Conservation (phyloP, 1,140 invertebrate species). For the Harpegnathos saltator region DNA sequence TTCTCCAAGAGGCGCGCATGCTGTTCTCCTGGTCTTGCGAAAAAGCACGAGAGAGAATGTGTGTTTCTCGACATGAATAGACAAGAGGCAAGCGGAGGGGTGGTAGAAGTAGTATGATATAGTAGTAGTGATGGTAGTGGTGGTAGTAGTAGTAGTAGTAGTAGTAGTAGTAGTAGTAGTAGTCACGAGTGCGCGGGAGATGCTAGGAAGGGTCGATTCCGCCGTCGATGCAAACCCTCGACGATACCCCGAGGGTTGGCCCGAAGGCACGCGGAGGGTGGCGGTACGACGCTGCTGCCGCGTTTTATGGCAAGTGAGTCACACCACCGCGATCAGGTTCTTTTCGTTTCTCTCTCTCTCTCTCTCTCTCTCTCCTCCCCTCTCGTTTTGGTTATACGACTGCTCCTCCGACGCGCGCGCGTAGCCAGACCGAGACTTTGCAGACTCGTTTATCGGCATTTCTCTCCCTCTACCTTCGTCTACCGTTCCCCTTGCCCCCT, state of each 20-base stretch:
- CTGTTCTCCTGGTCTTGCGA: too few relatives aligned
- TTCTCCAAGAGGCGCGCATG: neutral
- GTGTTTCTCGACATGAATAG: neutral
- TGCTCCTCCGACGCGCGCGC: slow-evolving; percentile 23
- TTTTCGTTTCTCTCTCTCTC: neutral
- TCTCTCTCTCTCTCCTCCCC: neutral
- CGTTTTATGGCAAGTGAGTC: slow-evolving; percentile 77
- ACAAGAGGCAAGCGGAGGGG: too few relatives aligned
- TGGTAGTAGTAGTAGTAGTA: too few relatives aligned
- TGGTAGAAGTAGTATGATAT: too few relatives aligned
- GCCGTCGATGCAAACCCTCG: slow-evolving; percentile 42
- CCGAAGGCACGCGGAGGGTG: slow-evolving; percentile 48
- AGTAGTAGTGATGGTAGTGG: too few relatives aligned
- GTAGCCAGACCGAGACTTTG: slow-evolving; percentile 21
- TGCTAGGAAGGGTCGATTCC: slow-evolving; percentile 35
- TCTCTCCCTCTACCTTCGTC: neutral
- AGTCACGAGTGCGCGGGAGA: too few relatives aligned
- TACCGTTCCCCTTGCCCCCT: neutral
- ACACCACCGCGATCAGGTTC: slow-evolving; percentile 25
- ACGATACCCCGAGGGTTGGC: slow-evolving; percentile 57
- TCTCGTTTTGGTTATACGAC: slow-evolving; percentile 56
- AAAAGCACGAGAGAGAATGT: neutral
- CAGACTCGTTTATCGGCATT: slow-evolving; percentile 56
- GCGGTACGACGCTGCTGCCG: neutral
- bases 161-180: too few relatives aligned